Evolutionary conservation across 1,140 invertebrate genomes (phyloP).

Genomic region (Argopecten irradians): DNA sequence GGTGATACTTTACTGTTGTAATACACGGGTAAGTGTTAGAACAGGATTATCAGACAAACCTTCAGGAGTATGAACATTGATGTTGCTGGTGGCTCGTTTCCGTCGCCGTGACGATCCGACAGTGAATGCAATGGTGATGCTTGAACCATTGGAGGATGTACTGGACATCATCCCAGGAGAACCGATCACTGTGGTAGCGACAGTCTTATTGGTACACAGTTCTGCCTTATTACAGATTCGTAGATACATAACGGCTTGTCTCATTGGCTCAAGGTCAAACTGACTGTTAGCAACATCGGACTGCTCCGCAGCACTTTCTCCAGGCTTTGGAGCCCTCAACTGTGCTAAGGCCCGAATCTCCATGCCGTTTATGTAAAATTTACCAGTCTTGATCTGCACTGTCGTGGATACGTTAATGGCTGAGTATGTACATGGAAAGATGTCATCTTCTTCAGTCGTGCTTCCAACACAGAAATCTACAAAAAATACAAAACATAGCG

Average conservation of each 20-base stretch:
- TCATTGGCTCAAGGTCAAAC: constrained; percentile 48
- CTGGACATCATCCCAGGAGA: background rate
- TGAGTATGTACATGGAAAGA: constrained; percentile 53
- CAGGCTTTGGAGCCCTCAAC: constrained; percentile 4
- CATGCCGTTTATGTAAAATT: constrained; percentile 40
- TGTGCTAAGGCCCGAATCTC: constrained; percentile 33
- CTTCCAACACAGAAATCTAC: constrained; percentile 57
- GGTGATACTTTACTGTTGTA: no score
- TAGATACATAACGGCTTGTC: constrained; percentile 45
- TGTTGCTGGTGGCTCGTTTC: constrained; percentile 7
- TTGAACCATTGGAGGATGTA: background rate
- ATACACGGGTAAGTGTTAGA: no score
- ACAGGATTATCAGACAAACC: background rate
- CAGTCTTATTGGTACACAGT: constrained; percentile 30
- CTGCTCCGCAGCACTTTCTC: background rate
- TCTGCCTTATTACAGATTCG: constrained; percentile 53
- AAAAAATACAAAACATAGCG: constrained; percentile 26
- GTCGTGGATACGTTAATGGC: constrained; percentile 39
- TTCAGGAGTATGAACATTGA: constrained; percentile 20
- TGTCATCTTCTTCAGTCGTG: constrained; percentile 43
- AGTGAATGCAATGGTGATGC: background rate
- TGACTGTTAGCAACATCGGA: constrained; percentile 8
- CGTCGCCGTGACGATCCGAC: background rate
- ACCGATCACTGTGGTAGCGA: constrained; percentile 36
- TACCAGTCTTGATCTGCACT: constrained; percentile 48